Conservation (phyloP, 2,888 invertebrate species). For the Agonopterix heracliana region DNA sequence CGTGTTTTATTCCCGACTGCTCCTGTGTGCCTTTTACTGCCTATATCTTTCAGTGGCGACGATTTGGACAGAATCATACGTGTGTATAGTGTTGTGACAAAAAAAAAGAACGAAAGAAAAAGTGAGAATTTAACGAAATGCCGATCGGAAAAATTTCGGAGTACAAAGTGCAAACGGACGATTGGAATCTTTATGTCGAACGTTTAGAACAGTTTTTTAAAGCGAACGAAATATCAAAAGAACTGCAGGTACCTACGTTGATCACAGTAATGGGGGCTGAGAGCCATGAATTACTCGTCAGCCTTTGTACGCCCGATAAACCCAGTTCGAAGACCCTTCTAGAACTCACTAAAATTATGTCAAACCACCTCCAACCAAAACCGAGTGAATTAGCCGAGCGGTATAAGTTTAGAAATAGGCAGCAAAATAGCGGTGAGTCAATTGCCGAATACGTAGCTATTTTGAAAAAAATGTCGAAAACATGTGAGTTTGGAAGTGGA, state of each 20-base stretch:
- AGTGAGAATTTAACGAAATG: background rate
- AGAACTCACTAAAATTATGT: too few relatives aligned
- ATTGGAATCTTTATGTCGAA: background rate
- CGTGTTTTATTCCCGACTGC: too few relatives aligned
- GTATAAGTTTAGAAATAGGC: conserved; percentile 7
- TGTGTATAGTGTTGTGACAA: background rate
- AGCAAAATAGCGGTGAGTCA: background rate
- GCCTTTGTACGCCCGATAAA: too few relatives aligned
- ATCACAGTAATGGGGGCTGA: too few relatives aligned
- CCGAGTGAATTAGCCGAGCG: too few relatives aligned
- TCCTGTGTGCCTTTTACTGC: too few relatives aligned
- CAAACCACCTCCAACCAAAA: too few relatives aligned
- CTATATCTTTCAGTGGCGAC: background rate
- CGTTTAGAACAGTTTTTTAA: conserved; percentile 11
- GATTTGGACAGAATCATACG: background rate
- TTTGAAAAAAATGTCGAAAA: conserved; percentile 4
- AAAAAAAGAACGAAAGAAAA: too few relatives aligned
- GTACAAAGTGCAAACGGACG: background rate
- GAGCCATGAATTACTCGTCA: too few relatives aligned
- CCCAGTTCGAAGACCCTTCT: too few relatives aligned
- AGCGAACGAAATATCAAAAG: conserved; percentile 1
- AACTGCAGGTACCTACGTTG: conserved; percentile 6
- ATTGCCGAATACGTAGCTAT: conserved; percentile 5
- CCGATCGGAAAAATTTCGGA: conserved; percentile 1
- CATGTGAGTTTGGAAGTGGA: conserved; percentile 2